phyloP scores from a whole-genome alignment of 2,797 vertebrate genomes.

The Platyrinchus mystaceus region DNA sequence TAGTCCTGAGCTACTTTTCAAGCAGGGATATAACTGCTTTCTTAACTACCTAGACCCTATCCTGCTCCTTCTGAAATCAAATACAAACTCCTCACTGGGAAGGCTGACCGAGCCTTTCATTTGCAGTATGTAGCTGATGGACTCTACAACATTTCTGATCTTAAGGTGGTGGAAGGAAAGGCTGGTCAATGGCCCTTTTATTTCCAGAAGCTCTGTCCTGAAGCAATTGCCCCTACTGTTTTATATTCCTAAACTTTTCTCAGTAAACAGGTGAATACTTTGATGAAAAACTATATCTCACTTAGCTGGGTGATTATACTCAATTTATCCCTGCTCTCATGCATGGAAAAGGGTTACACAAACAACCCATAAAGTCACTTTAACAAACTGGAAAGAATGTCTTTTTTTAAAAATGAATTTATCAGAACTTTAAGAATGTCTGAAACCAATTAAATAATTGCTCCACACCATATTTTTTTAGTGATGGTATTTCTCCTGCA shows the following conservation, averaged over 20 bases:
- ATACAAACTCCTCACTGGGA: background rate
- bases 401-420: background rate
- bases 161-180: background rate
- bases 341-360: background rate
- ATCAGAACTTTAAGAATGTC: slow-evolving; percentile 35
- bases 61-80: background rate
- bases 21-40: background rate
- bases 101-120: background rate
- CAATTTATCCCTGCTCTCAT: background rate
- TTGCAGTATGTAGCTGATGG: background rate
- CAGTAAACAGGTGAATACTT: background rate
- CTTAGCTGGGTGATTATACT: background rate
- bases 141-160: background rate
- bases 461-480: background rate
- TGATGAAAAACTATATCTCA: background rate
- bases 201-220: background rate
- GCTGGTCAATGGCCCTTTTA: background rate
- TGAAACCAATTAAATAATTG: background rate
- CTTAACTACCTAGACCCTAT: background rate
- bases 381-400: background rate
- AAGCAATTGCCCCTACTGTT: background rate
- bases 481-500: slow-evolving; percentile 26
- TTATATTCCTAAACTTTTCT: background rate
- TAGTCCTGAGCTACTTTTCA: background rate
- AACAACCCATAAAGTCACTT: background rate